A percentile compares a stretch with the other conserved stretches of the same genome.
phyloP scores from a whole-genome alignment of 2,888 invertebrate species.

The Orthosia cruda region DNA sequence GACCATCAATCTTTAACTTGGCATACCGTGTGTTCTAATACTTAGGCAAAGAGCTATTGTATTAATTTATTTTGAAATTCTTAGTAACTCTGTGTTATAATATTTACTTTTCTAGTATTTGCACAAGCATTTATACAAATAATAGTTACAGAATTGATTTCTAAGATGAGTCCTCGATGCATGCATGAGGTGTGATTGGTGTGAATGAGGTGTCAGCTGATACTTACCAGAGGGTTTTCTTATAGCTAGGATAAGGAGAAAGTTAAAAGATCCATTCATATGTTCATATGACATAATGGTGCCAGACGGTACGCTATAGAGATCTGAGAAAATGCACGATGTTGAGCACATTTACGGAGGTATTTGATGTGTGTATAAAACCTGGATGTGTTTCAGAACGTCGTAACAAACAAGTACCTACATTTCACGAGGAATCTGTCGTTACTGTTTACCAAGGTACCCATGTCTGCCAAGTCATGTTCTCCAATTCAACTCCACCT shows the following conservation, averaged over 20 bases:
- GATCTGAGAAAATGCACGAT: background rate
- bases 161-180: background rate
- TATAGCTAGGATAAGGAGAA: background rate
- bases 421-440: background rate
- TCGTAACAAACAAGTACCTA: background rate
- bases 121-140: background rate
- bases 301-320: background rate
- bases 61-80: background rate
- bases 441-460: no score
- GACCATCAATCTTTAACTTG: background rate
- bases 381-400: background rate
- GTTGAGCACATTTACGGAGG: background rate
- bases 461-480: no score
- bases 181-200: background rate
- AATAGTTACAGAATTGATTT: background rate
- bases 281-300: background rate
- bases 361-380: background rate
- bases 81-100: background rate
- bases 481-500: no score
- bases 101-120: background rate
- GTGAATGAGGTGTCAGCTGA: background rate
- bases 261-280: background rate
- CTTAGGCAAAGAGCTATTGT: background rate
- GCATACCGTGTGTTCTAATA: background rate
- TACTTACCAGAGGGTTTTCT: background rate